These are phyloP conservation scores for Rhineura floridana DNA, from an alignment of 2,113 vertebrate species.

Conservation along the genomic window DNA sequence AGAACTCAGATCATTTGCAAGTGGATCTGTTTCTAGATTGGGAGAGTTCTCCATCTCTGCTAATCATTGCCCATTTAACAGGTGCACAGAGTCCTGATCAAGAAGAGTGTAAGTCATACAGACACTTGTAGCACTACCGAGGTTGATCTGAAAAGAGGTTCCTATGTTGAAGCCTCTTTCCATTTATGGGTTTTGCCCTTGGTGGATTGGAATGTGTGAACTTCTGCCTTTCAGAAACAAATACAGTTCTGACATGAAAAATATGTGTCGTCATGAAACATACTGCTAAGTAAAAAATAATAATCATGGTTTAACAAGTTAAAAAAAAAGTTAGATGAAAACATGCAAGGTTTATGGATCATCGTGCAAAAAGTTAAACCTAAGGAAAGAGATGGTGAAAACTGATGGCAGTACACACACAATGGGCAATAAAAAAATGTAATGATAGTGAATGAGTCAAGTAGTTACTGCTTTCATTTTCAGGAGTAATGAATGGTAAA, in stretches of 20 bases:
- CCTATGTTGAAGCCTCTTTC: neutral
- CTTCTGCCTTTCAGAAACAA: neutral
- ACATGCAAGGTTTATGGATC: neutral
- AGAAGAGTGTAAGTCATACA: neutral
- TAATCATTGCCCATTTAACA: neutral
- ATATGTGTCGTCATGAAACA: neutral
- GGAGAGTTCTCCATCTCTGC: neutral
- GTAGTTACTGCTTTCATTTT: neutral
- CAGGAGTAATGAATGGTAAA: neutral
- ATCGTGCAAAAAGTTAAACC: constrained; percentile 9
- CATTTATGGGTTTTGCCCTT: neutral
- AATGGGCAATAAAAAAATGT: neutral
- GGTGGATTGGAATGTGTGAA: neutral
- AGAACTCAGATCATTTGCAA: neutral
- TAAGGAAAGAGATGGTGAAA: neutral
- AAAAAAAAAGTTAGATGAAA: neutral
- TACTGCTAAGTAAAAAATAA: neutral
- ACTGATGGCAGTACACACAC: neutral
- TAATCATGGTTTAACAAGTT: neutral
- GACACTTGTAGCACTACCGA: neutral
- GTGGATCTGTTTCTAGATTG: neutral
- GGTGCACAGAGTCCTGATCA: neutral
- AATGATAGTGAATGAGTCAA: neutral
- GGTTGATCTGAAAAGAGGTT: neutral
- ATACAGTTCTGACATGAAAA: neutral